Base-by-base conservation (phyloP, 2,888 invertebrate species). In the Merodon equestris region DNA sequence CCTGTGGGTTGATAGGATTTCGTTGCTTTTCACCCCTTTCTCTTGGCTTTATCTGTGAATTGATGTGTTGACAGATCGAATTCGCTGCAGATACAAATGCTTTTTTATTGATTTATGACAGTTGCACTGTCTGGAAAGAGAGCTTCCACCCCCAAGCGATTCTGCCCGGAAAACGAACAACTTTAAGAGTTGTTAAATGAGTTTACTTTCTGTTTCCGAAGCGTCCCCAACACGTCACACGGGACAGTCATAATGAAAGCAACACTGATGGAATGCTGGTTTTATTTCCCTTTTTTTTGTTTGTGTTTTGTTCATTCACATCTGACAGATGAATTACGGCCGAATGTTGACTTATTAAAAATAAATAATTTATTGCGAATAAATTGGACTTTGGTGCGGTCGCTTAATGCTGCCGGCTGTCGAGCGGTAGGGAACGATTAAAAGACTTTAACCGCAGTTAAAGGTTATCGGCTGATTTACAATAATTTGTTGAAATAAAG, bases 91-190 rank as follows among this genome's bases (percentile, higher is more conserved):
- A 61, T 70, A 54, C 53, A 70, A 70, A 70, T 61, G 60, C 54
- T 40, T 71, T 71, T 61, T 54, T 56, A 71, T 61, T 71, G 70
- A 71, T 71, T 71, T 71, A 71, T 63, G 70, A 61, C 61, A 61
- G 42, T 56, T 36, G 56, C 53, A 54, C 42, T n/a, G 14, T 18
- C 17, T 40, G 27, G 38, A n/a, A 19, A 9, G 42, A 17, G 14
- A 17, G 38, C 10, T 13, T n/a, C 9, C 50, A n/a, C n/a, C n/a
- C n/a, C n/a, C n/a, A n/a, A n/a, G n/a, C 54, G 40, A 48, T 42
- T 66, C 48, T 7, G 42, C 1, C 4, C 7, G 42, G 47, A 19
- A 45, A 15, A 9, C 17, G 18, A 14, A 34, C 7, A 13, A 9
- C 14, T 54, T 27, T 66, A 19, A 50, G 13, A 38, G 13, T 40